Percentiles rank a stretch among this genome's conserved stretches.
Evolutionary conservation across 2,888 invertebrate genomes (phyloP).

Genomic region (Ectobius pallidus): DNA sequence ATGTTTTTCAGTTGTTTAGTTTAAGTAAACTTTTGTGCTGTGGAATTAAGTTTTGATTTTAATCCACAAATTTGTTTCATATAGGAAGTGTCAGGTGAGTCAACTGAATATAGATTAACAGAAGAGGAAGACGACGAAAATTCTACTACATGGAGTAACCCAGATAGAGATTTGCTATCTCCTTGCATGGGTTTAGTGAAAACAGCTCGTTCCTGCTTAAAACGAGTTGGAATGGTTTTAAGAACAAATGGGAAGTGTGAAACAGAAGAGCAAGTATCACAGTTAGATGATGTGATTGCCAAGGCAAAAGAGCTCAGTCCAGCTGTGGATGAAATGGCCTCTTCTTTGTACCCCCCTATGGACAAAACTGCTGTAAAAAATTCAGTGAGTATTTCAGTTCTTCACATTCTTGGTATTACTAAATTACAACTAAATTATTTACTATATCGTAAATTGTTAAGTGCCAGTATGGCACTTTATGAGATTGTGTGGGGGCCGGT

Average conservation of each 20-base stretch:
- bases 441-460: too few species aligned
- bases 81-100: slow-evolving; percentile 24
- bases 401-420: too few species aligned
- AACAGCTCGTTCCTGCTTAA: slow-evolving; percentile 40
- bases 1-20: slow-evolving; percentile 22
- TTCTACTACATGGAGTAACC: slow-evolving; percentile 38
- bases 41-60: too few species aligned
- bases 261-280: slow-evolving; percentile 36
- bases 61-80: too few species aligned
- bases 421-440: too few species aligned
- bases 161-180: slow-evolving; percentile 40
- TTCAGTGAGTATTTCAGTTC: slow-evolving; percentile 42
- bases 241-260: slow-evolving; percentile 34
- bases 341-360: slow-evolving; percentile 43
- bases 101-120: slow-evolving; percentile 3
- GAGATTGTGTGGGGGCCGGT: too few species aligned
- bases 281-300: slow-evolving; percentile 40
- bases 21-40: too few species aligned
- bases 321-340: slow-evolving; percentile 42
- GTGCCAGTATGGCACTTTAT: too few species aligned
- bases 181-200: slow-evolving; percentile 43
- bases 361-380: slow-evolving; percentile 36
- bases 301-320: slow-evolving; percentile 39
- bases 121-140: slow-evolving; percentile 37
- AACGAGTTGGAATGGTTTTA: slow-evolving; percentile 30